These are phyloP conservation scores for Phalacrocorax carbo DNA, from an alignment of 2,113 vertebrate species.

Conservation along the genomic window DNA sequence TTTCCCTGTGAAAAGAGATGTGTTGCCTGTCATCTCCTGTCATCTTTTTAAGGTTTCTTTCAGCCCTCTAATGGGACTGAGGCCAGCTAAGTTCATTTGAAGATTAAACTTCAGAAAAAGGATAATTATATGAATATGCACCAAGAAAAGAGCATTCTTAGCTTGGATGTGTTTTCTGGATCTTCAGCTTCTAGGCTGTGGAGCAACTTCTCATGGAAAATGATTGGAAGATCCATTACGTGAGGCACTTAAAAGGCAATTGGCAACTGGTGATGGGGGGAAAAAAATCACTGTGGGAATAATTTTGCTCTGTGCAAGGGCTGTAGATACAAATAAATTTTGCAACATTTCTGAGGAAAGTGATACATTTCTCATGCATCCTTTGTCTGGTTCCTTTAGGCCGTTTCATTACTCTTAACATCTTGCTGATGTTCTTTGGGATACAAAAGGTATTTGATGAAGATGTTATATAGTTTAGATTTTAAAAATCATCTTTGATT, in stretches of 20 bases:
- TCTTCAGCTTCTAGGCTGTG: neutral
- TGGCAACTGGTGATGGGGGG: neutral
- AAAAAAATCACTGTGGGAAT: neutral
- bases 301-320: neutral
- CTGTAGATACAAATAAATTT: neutral
- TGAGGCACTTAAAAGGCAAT: neutral
- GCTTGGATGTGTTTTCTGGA: neutral
- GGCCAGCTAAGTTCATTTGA: neutral
- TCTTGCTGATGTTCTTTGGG: neutral
- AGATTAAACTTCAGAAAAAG: neutral
- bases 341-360: neutral
- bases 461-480: neutral
- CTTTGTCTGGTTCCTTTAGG: neutral
- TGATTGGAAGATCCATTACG: neutral
- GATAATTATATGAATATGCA: neutral
- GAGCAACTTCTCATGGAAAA: neutral
- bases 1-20: conserved; percentile 39
- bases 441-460: neutral
- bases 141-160: neutral
- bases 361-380: neutral
- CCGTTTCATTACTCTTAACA: neutral
- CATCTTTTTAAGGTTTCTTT: conserved; percentile 33
- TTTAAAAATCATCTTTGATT: neutral
- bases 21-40: conserved; percentile 20
- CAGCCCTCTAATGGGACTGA: neutral